Conservation (phyloP, 2,797 vertebrate genomes). For the Dendrocincla tyrannina region DNA sequence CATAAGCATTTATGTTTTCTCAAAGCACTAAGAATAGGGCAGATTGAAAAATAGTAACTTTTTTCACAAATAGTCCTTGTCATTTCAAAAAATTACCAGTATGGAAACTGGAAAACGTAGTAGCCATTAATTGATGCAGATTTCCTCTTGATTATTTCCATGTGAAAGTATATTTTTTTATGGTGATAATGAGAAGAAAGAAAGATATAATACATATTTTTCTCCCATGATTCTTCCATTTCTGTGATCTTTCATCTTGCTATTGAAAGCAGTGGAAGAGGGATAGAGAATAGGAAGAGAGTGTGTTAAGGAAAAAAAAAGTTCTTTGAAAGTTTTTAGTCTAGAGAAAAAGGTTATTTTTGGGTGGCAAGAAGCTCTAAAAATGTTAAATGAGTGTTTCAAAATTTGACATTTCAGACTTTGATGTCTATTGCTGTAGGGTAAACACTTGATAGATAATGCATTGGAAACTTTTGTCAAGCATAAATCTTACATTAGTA, state of each 20-base stretch:
- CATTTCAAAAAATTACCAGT: neutral
- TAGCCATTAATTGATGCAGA: neutral
- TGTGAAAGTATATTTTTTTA: neutral
- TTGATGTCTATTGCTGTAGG: slow-evolving; percentile 10
- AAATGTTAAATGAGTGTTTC: slow-evolving; percentile 1
- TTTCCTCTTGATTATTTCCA: neutral
- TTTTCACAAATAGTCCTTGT: neutral
- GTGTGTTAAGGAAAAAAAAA: rapidly evolving
- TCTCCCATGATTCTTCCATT: neutral
- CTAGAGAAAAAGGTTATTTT: neutral
- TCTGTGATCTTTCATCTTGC: neutral
- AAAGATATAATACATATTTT: neutral
- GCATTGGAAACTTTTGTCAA: neutral
- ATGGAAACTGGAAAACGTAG: neutral
- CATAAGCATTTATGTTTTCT: neutral
- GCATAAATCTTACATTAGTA: slow-evolving; percentile 22
- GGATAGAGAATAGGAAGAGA: neutral
- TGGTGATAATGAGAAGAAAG: neutral
- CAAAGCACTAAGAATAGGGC: neutral
- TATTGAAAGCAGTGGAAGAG: neutral
- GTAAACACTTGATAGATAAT: slow-evolving; percentile 14
- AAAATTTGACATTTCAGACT: slow-evolving; percentile 22
- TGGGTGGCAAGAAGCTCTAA: neutral
- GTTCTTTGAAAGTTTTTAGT: neutral
- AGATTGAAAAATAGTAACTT: neutral